A percentile compares a stretch with the other conserved stretches of the same genome.
Conservation (phyloP, 2,888 invertebrate genomes). For the Eueremaeus valkanovi region DNA sequence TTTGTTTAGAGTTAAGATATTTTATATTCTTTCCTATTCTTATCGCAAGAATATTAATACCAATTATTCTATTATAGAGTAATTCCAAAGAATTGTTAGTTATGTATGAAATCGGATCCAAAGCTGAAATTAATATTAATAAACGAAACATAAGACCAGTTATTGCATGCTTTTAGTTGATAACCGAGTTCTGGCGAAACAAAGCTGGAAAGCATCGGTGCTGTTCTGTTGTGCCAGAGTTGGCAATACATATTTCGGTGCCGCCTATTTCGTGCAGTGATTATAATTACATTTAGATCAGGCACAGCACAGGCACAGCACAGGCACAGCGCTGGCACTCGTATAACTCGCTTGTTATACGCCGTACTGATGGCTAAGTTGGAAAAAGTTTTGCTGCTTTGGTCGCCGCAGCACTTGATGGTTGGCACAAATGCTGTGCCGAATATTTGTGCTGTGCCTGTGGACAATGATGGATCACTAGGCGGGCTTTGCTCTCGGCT, state of each 20-base stretch:
- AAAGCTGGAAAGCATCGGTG: background rate
- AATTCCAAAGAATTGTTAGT: too few species aligned
- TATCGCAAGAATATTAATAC: too few species aligned
- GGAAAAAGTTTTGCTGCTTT: constrained; percentile 23
- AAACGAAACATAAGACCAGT: background rate
- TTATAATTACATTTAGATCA: constrained; percentile 32
- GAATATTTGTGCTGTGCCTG: constrained; percentile 6
- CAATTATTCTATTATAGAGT: too few species aligned
- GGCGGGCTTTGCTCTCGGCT: constrained; percentile 31
- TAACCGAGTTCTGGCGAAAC: background rate
- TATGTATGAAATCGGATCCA: background rate
- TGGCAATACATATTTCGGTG: constrained; percentile 3
- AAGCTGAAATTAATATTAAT: background rate
- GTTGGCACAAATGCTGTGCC: constrained; percentile 25
- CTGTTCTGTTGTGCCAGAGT: too few species aligned
- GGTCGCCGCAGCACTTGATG: constrained; percentile 28
- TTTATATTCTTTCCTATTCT: too few species aligned
- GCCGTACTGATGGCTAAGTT: background rate
- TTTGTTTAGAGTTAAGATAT: too few species aligned
- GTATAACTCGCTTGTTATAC: background rate
- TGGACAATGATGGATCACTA: constrained; percentile 43
- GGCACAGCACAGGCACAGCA: background rate
- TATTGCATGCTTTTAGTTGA: constrained; percentile 7
- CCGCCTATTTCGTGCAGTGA: constrained; percentile 29
- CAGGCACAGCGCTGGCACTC: background rate